A percentile compares a stretch with the other conserved stretches of the same genome.
These are phyloP conservation scores for Microchirus variegatus DNA, from an alignment of 2,797 vertebrate species.

Conservation along the genomic window DNA sequence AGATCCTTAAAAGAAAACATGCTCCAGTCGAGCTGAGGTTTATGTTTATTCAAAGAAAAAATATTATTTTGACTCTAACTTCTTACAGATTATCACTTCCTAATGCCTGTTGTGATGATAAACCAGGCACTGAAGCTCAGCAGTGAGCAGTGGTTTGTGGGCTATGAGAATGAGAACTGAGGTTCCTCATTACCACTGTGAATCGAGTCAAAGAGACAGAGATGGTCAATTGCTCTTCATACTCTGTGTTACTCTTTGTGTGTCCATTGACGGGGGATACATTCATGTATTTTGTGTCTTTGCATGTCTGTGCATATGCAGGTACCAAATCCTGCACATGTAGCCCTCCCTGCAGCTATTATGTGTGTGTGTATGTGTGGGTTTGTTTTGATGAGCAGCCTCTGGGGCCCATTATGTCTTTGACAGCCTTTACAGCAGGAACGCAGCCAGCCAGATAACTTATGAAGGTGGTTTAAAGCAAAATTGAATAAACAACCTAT, in stretches of 20 bases:
- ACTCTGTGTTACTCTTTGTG: not conserved
- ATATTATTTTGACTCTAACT: not conserved
- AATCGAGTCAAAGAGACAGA: conserved; percentile 14
- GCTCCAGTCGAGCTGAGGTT: conserved; percentile 1
- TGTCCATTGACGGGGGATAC: not conserved
- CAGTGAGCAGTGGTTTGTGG: not conserved
- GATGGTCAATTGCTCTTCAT: conserved; percentile 4
- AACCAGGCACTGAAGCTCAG: not conserved
- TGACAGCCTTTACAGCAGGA: conserved; percentile 43
- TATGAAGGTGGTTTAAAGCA: conserved; percentile 51
- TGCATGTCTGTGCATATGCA: not conserved
- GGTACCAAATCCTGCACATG: conserved; percentile 17
- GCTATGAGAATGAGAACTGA: conserved; percentile 10
- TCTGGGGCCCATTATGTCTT: conserved; percentile 40
- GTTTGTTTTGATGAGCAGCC: conserved; percentile 38
- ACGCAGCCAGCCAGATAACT: conserved; percentile 48
- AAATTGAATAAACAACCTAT: conserved; percentile 48
- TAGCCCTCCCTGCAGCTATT: not conserved
- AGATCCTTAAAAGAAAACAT: conserved; percentile 6
- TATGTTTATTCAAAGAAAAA: conserved; percentile 5
- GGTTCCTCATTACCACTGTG: conserved; percentile 1
- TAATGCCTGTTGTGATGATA: conserved; percentile 10
- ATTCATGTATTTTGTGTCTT: not conserved
- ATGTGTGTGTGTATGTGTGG: conserved; percentile 2
- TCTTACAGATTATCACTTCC: not conserved